A percentile compares a stretch with the other conserved stretches of the same genome.
Evolutionary conservation across 1,140 invertebrate genomes (phyloP).

Genomic region (Himalopsyche phryganea): DNA sequence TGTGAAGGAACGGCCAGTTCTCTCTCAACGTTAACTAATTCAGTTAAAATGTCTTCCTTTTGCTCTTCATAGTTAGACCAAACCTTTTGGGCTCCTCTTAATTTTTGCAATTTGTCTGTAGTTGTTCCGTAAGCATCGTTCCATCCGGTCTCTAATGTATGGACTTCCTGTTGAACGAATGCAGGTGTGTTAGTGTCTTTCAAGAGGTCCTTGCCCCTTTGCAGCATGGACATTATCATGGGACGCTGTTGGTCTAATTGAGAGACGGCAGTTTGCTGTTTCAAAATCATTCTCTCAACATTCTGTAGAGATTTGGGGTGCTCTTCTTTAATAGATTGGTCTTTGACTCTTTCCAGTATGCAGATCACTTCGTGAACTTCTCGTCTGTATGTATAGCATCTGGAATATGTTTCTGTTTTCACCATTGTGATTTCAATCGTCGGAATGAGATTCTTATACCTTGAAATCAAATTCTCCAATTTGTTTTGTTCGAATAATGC

Average conservation of each 20-base stretch:
- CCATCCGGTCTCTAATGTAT: constrained; percentile 81
- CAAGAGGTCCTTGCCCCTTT: constrained; percentile 83
- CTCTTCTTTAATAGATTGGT: constrained; percentile 63
- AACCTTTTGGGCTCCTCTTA: constrained; percentile 79
- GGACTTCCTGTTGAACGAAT: constrained; percentile 81
- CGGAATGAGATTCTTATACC: constrained; percentile 88
- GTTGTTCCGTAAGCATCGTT: constrained; percentile 82
- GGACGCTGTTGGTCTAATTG: constrained; percentile 82
- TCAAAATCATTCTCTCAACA: constrained; percentile 68
- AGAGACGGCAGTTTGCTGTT: constrained; percentile 76
- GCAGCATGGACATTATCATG: constrained; percentile 85
- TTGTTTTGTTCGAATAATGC: constrained; percentile 72
- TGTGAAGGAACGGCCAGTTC: constrained; percentile 60
- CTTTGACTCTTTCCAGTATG: constrained; percentile 68
- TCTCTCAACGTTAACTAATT: constrained; percentile 78
- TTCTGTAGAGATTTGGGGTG: constrained; percentile 70
- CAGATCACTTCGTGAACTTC: constrained; percentile 83
- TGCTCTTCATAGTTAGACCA: constrained; percentile 85
- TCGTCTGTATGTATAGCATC: constrained; percentile 86
- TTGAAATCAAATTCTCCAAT: constrained; percentile 76
- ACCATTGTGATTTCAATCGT: constrained; percentile 89
- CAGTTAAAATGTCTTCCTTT: constrained; percentile 74
- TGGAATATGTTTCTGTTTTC: constrained; percentile 86
- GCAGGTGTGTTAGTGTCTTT: constrained; percentile 80
- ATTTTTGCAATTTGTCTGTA: constrained; percentile 74